Conservation (phyloP, 2,797 vertebrate species). For the Sphenodon punctatus region DNA sequence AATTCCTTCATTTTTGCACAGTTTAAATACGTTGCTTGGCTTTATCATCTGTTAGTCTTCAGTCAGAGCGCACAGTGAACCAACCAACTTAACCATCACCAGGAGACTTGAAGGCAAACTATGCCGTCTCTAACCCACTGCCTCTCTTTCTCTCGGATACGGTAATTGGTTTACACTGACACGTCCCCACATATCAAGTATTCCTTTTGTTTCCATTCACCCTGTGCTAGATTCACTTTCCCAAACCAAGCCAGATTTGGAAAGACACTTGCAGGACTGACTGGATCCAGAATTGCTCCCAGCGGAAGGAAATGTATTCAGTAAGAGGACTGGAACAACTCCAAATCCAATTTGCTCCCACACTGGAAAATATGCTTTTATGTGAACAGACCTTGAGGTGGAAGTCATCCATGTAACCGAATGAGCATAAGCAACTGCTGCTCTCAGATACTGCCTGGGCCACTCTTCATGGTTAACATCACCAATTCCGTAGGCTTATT, state of each 20-base stretch:
- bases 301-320: not conserved
- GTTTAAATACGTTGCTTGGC: not conserved
- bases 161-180: too few relatives aligned
- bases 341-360: not conserved
- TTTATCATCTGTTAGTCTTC: constrained; percentile 21
- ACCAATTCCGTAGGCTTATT: not conserved
- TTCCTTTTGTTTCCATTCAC: not conserved
- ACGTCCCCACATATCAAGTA: rapidly evolving
- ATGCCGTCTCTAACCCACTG: not conserved
- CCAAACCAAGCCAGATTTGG: not conserved
- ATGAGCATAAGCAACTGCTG: constrained; percentile 5
- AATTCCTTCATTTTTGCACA: constrained; percentile 43
- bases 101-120: rapidly evolving
- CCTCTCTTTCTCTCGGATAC: not conserved
- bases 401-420: not conserved
- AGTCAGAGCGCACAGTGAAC: not conserved
- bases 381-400: not conserved
- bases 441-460: not conserved
- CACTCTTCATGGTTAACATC: not conserved
- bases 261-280: not conserved
- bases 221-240: not conserved
- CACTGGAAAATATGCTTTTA: not conserved
- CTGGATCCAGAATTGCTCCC: not conserved
- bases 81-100: not conserved
- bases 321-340: not conserved